phyloP scores from a whole-genome alignment of 2,888 invertebrate genomes.

The Antitype chi region DNA sequence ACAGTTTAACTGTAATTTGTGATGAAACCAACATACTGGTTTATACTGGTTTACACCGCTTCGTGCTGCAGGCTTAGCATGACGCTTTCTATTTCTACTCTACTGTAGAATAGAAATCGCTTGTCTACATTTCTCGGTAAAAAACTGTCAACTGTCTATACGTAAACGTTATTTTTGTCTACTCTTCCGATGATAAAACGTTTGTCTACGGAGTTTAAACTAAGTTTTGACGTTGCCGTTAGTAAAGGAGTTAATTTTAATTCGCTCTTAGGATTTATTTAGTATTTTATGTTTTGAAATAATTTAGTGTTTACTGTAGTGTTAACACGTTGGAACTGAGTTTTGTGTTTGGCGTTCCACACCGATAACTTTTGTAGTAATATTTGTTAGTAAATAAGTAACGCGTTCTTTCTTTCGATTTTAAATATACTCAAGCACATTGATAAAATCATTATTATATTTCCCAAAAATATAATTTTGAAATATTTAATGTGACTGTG shows the following conservation, averaged over 20 bases:
- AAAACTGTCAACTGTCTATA: no score
- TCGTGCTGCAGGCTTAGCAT: no score
- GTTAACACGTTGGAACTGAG: conserved; percentile 19
- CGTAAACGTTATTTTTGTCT: no score
- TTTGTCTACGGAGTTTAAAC: no score
- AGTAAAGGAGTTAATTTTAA: conserved; percentile 48
- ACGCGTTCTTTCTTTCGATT: not conserved
- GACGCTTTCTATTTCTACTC: no score
- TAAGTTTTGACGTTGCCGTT: conserved; percentile 45
- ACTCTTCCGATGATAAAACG: no score
- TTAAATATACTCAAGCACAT: not conserved
- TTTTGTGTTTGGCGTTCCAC: conserved; percentile 26
- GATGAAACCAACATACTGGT: conserved; percentile 52
- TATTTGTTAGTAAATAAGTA: not conserved
- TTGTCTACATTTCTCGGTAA: no score
- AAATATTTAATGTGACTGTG: not conserved
- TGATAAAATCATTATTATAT: not conserved
- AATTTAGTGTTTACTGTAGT: conserved; percentile 25
- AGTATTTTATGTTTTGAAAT: conserved; percentile 24
- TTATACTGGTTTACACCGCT: conserved; percentile 51
- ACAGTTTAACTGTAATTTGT: conserved; percentile 60
- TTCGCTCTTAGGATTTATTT: conserved; percentile 50
- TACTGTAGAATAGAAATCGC: no score
- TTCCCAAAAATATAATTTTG: not conserved
- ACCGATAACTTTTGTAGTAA: conserved; percentile 1